A percentile compares a stretch with the other conserved stretches of the same genome.
phyloP scores from a whole-genome alignment of 2,888 invertebrate species.

The Eupelmus urozonus region DNA sequence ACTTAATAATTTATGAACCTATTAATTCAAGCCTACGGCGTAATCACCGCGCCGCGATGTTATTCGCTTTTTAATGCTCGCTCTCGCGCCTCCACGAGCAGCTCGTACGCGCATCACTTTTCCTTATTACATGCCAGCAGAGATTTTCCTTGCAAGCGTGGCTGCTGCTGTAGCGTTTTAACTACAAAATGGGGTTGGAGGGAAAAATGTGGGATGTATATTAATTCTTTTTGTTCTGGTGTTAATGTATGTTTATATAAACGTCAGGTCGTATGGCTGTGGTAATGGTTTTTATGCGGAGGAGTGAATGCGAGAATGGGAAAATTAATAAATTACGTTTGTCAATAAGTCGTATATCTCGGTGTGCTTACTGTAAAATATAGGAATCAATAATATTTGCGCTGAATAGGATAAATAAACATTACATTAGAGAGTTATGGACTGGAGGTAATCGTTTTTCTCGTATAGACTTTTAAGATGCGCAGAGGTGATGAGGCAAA shows the following conservation, averaged over 20 bases:
- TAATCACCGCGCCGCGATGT: slow-evolving; percentile 48
- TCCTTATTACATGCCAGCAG: not conserved
- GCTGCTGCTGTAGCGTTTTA: no score
- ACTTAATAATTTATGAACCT: slow-evolving; percentile 58
- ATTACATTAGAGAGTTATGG: slow-evolving; percentile 11
- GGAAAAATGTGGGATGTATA: not conserved
- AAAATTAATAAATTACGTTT: slow-evolving; percentile 31
- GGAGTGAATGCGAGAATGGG: not conserved
- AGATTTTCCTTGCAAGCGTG: no score
- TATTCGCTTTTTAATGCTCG: slow-evolving; percentile 48
- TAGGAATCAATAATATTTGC: not conserved
- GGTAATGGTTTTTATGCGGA: no score
- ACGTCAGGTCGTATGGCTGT: slow-evolving; percentile 5
- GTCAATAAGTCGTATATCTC: slow-evolving; percentile 22
- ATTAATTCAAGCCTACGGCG: slow-evolving; percentile 50
- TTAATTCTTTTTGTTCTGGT: not conserved
- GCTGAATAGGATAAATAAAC: slow-evolving; percentile 3
- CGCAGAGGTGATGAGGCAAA: no score
- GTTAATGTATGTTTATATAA: not conserved
- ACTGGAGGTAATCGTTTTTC: not conserved
- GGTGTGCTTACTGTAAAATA: not conserved
- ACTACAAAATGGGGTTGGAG: not conserved
- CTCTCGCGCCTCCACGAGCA: not conserved
- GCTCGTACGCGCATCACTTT: not conserved
- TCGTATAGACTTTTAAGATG: no score